Conservation (phyloP, 35 echinoderm and acorn worm genomes). For the Ptychodera flava region DNA sequence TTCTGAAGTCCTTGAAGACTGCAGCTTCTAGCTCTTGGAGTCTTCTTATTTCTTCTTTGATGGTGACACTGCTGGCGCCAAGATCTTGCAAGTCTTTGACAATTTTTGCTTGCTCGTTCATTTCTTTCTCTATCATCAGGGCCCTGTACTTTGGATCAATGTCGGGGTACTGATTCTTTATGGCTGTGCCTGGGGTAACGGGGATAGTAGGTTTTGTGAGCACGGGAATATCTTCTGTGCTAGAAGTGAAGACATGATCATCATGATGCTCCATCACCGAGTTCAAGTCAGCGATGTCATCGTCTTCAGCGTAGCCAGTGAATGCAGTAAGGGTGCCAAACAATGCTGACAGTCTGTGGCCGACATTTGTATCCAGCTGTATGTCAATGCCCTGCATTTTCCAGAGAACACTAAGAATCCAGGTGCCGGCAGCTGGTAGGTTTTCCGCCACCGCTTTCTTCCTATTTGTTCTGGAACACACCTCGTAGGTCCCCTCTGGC, state of each 20-base stretch:
- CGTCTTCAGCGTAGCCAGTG: slow-evolving; percentile 54
- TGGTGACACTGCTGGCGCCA: slow-evolving; percentile 84
- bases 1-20: slow-evolving; percentile 74
- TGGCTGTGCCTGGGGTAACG: not conserved
- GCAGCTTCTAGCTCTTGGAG: slow-evolving; percentile 68
- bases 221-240: not conserved
- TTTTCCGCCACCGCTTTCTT: not conserved
- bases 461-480: slow-evolving; percentile 51
- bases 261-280: slow-evolving; percentile 72
- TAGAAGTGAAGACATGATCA: not conserved
- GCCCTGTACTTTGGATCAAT: not conserved
- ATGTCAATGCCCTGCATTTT: slow-evolving; percentile 88
- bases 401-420: slow-evolving; percentile 92
- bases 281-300: slow-evolving; percentile 87
- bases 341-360: slow-evolving; percentile 72
- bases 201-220: not conserved
- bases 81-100: slow-evolving; percentile 78
- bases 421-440: slow-evolving; percentile 47
- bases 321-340: slow-evolving; percentile 73
- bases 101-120: slow-evolving; percentile 90
- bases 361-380: slow-evolving; percentile 78
- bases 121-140: slow-evolving; percentile 30
- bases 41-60: slow-evolving; percentile 72
- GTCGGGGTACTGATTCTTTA: not conserved
- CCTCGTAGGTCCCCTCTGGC: slow-evolving; percentile 82